Evolutionary conservation across 1,140 invertebrate species (phyloP).

Genomic region (Mylabris phalerata): DNA sequence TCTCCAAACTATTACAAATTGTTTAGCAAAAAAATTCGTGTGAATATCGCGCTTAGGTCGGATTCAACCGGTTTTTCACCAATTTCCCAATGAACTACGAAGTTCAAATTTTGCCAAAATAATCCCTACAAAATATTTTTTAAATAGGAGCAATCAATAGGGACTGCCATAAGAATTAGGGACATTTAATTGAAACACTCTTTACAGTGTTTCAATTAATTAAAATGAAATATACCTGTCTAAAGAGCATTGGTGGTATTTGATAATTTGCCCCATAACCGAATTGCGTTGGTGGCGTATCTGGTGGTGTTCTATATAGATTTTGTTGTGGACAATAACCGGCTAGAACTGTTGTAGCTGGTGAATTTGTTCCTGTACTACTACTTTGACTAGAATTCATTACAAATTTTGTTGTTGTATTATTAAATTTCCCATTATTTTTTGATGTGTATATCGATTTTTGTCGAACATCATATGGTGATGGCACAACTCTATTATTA

Average conservation of each 20-base stretch:
- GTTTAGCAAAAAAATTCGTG: no score
- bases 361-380: slow-evolving; percentile 38
- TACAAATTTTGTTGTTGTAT: slow-evolving; percentile 18
- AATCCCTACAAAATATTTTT: no score
- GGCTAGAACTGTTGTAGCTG: slow-evolving; percentile 34
- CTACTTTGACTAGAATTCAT: slow-evolving; percentile 36
- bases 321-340: slow-evolving; percentile 28
- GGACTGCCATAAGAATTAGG: neutral
- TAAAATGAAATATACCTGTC: slow-evolving; percentile 30
- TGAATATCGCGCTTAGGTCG: no score
- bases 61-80: no score
- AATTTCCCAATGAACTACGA: no score
- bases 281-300: slow-evolving; percentile 34
- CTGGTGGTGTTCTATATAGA: slow-evolving; percentile 29
- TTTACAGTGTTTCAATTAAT: neutral
- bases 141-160: no score
- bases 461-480: slow-evolving; percentile 14
- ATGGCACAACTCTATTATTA: neutral
- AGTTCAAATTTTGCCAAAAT: no score
- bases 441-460: slow-evolving; percentile 16
- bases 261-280: slow-evolving; percentile 20
- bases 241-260: slow-evolving; percentile 30
- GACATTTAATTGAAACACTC: neutral
- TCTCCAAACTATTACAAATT: no score
- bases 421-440: slow-evolving; percentile 14